A percentile compares a stretch with the other conserved stretches of the same genome.
Conservation (phyloP, 2,888 invertebrate species). For the Pachymerium ferrugineum region DNA sequence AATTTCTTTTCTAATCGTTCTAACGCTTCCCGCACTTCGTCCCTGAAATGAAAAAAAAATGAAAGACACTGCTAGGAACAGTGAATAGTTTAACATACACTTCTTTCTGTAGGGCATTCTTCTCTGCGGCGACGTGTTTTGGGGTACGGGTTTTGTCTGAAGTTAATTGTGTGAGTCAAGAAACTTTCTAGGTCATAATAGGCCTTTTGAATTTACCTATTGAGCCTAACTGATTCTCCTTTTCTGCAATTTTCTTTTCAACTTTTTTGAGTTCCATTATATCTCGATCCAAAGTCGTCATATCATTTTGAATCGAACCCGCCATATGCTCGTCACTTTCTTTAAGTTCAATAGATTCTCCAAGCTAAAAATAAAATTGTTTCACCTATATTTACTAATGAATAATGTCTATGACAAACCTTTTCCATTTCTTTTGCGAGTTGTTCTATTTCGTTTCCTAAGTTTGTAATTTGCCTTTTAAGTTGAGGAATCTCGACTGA, state of each 20-base stretch:
- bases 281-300: not conserved
- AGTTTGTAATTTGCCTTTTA: not conserved
- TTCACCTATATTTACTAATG: not conserved
- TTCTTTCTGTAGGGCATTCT: not conserved
- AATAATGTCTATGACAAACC: not conserved
- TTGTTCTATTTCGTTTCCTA: not conserved
- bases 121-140: not conserved
- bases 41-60: not conserved
- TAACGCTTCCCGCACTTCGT: not conserved
- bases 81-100: no score
- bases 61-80: no score
- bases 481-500: not conserved
- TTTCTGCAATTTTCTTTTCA: not conserved
- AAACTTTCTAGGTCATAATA: not conserved
- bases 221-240: not conserved
- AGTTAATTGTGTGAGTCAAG: not conserved
- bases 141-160: not conserved
- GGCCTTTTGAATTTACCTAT: not conserved
- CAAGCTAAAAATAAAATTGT: conserved; percentile 19
- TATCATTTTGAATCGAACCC: not conserved
- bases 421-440: not conserved
- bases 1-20: not conserved
- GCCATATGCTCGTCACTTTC: not conserved
- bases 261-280: not conserved
- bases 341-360: not conserved